phyloP scores from a whole-genome alignment of 2,888 invertebrate species.

The Perithous albicinctus region DNA sequence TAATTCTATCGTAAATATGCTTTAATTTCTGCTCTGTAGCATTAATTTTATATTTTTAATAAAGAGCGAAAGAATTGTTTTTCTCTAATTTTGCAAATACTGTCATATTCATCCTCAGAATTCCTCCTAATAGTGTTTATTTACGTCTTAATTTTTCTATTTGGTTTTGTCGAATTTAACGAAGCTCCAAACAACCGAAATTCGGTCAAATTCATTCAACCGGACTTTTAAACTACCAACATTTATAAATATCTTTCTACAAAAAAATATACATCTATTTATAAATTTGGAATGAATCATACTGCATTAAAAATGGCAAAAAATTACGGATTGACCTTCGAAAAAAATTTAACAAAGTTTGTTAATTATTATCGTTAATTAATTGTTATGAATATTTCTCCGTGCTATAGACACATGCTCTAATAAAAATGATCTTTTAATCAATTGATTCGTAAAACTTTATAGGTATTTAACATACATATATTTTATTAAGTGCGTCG shows the following conservation, averaged over 20 bases:
- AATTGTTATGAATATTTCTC: too few species aligned
- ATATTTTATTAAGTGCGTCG: conserved; percentile 3
- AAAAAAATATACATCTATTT: too few species aligned
- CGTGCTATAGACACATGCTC: too few species aligned
- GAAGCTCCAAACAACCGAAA: background rate
- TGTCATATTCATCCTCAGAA: background rate
- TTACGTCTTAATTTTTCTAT: background rate
- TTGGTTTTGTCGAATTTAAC: background rate
- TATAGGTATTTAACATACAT: background rate
- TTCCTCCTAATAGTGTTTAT: background rate
- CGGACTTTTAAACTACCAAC: too few species aligned
- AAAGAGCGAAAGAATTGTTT: conserved; percentile 10
- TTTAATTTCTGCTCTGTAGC: conserved; percentile 19
- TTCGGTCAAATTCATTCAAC: too few species aligned
- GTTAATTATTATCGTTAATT: too few species aligned
- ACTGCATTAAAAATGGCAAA: too few species aligned
- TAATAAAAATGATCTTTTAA: too few species aligned
- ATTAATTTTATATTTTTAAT: conserved; percentile 28
- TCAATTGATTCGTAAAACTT: background rate
- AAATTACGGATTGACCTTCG: too few species aligned
- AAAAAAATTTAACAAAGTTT: too few species aligned
- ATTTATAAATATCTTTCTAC: too few species aligned
- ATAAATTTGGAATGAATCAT: too few species aligned
- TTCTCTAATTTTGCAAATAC: background rate
- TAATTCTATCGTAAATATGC: conserved; percentile 11